Conservation (phyloP, 2,113 vertebrate genomes). For the Clarias gariepinus region DNA sequence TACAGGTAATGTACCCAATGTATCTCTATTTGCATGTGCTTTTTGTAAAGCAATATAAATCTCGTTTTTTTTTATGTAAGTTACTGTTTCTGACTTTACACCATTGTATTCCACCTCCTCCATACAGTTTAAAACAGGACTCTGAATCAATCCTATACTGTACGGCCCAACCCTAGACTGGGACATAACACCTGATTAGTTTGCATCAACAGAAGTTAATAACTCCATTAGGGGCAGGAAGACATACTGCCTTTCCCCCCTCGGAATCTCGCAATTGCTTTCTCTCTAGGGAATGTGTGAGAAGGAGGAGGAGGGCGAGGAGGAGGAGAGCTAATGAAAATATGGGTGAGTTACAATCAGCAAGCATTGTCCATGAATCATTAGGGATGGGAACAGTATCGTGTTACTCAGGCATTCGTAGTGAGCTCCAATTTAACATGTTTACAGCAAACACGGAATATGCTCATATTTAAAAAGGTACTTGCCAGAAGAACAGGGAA, state of each 20-base stretch:
- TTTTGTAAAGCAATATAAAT: no score
- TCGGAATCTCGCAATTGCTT: slow-evolving; percentile 24
- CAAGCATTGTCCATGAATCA: slow-evolving; percentile 6
- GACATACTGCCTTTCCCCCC: neutral
- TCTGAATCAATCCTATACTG: no score
- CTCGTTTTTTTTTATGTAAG: no score
- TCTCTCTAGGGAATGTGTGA: neutral
- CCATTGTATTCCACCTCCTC: no score
- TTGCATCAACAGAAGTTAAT: slow-evolving; percentile 56
- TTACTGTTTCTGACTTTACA: no score
- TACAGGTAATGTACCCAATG: no score
- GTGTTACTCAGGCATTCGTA: slow-evolving; percentile 7
- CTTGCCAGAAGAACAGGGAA: neutral
- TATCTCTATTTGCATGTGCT: no score
- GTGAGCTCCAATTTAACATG: slow-evolving; percentile 1
- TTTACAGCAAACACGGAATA: slow-evolving; percentile 25
- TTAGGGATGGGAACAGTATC: neutral
- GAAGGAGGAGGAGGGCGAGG: neutral
- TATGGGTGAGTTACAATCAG: neutral
- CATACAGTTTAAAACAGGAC: no score
- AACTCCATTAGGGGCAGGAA: slow-evolving; percentile 52
- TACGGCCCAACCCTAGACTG: no score
- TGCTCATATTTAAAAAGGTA: neutral
- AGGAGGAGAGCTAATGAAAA: neutral
- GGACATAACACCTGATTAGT: slow-evolving; percentile 45